These are phyloP conservation scores for Thunnus thynnus DNA, from an alignment of 2,113 vertebrate species.

Conservation along the genomic window DNA sequence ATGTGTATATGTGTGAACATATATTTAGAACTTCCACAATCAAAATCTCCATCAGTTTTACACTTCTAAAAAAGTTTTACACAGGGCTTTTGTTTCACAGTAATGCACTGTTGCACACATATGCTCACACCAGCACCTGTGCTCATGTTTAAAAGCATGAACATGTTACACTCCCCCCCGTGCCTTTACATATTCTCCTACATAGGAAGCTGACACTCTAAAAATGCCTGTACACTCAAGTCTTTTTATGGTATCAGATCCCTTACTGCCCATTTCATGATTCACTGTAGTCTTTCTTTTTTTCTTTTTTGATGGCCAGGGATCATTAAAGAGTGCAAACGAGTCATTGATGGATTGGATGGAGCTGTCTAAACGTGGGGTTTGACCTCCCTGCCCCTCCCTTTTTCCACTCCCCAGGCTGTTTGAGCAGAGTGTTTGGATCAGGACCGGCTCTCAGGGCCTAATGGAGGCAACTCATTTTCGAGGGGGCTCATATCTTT, in stretches of 20 bases:
- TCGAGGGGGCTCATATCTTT: slow-evolving; percentile 73
- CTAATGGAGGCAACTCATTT: slow-evolving; percentile 78
- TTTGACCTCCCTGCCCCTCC: slow-evolving; percentile 53
- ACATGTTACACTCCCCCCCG: slow-evolving; percentile 12
- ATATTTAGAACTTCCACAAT: slow-evolving; percentile 7
- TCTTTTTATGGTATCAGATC: slow-evolving; percentile 64
- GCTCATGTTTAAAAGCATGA: slow-evolving; percentile 4
- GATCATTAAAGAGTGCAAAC: slow-evolving; percentile 74
- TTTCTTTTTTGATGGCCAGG: slow-evolving; percentile 38
- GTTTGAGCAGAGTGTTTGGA: slow-evolving; percentile 63
- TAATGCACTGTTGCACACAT: background rate
- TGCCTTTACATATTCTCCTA: slow-evolving; percentile 20
- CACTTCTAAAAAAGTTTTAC: slow-evolving; percentile 14
- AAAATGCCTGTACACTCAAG: slow-evolving; percentile 42
- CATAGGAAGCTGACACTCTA: slow-evolving; percentile 18
- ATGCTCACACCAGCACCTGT: slow-evolving; percentile 14
- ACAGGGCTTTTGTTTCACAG: slow-evolving; percentile 4
- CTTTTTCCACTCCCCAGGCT: slow-evolving; percentile 46
- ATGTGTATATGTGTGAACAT: background rate
- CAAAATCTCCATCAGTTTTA: background rate
- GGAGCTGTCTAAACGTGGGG: slow-evolving; percentile 65
- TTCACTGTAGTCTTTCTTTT: slow-evolving; percentile 8
- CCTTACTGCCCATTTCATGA: slow-evolving; percentile 44
- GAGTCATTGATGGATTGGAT: slow-evolving; percentile 80
- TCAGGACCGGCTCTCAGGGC: slow-evolving; percentile 65